Evolutionary conservation across 2,888 invertebrate species (phyloP).

Genomic region (Coelinius sp.): DNA sequence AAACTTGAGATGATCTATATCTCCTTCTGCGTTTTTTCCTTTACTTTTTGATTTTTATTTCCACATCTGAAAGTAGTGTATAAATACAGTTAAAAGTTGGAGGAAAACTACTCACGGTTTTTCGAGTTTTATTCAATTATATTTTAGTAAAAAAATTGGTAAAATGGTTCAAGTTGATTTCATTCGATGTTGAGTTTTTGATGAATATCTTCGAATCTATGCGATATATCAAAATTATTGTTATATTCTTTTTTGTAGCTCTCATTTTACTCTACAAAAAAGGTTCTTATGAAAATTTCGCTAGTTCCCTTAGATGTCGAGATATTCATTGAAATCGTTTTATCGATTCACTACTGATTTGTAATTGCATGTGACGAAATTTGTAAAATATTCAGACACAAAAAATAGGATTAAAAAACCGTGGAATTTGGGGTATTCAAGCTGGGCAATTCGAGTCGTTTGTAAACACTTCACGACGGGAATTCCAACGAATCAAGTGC

Average conservation of each 20-base stretch:
- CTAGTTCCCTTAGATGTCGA: too few species aligned
- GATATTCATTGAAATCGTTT: too few species aligned
- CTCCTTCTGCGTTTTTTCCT: background rate
- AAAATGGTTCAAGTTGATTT: too few species aligned
- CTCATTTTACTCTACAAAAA: too few species aligned
- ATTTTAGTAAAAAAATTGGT: background rate
- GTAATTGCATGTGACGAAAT: too few species aligned
- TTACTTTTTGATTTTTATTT: too few species aligned
- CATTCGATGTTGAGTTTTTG: too few species aligned
- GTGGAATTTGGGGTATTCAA: constrained; percentile 17
- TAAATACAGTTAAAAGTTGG: constrained; percentile 24
- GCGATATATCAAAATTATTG: too few species aligned
- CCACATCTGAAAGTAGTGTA: background rate
- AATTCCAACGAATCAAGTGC: constrained; percentile 22
- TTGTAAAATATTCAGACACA: background rate
- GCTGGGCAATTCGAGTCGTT: constrained; percentile 30
- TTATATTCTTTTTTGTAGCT: too few species aligned
- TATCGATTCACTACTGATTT: background rate
- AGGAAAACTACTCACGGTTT: background rate
- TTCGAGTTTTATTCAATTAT: constrained; percentile 8
- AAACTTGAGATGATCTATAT: background rate
- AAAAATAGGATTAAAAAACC: background rate
- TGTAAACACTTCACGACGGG: constrained; percentile 32
- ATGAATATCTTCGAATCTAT: too few species aligned
- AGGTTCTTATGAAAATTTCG: too few species aligned